Conservation (phyloP, 2,888 invertebrate genomes). For the Stenotaenia linearis region DNA sequence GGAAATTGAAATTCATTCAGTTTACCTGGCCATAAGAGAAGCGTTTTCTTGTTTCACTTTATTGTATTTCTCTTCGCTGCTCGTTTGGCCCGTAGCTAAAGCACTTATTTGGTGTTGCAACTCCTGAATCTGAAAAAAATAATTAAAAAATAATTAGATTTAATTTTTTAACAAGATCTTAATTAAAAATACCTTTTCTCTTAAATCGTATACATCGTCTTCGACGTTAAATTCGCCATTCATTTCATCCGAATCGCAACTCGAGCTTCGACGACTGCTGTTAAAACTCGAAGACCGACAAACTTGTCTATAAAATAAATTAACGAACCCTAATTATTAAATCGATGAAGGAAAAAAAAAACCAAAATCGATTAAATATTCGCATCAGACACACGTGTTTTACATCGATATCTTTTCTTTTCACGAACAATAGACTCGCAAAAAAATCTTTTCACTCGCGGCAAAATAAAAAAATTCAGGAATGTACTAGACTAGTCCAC, state of each 20-base stretch:
- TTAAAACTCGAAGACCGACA: constrained; percentile 90
- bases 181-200: constrained; percentile 72
- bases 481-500: neutral
- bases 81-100: constrained; percentile 79
- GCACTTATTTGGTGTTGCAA: constrained; percentile 88
- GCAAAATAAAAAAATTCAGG: neutral
- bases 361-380: neutral
- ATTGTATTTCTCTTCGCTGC: constrained; percentile 75
- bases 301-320: constrained; percentile 44
- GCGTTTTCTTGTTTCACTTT: constrained; percentile 90
- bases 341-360: neutral
- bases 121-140: constrained; percentile 67
- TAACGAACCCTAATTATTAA: neutral
- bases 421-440: no score
- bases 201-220: constrained; percentile 89
- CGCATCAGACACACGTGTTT: no score
- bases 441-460: neutral
- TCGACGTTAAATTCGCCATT: constrained; percentile 87
- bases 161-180: constrained; percentile 27
- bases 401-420: no score
- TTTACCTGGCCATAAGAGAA: constrained; percentile 66
- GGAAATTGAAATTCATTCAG: neutral
- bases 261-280: constrained; percentile 83
- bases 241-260: constrained; percentile 76
- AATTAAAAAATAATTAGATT: neutral